Base-by-base conservation (phyloP, 2,888 invertebrate species). In the Pterostichus niger region DNA sequence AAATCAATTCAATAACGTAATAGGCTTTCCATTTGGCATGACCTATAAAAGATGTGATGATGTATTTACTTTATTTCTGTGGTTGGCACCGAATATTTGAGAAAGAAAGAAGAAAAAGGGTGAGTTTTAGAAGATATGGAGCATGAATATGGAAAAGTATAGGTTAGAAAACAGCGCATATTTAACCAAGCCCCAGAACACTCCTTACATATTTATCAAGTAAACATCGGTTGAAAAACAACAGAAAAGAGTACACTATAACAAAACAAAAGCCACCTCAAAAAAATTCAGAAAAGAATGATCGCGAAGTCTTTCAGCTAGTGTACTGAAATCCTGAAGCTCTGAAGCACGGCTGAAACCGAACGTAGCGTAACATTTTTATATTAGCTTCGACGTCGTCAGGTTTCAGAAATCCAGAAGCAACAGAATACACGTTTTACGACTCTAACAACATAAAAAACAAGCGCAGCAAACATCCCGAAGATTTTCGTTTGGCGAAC, bases 381-480 rank as follows among this genome's bases (percentile, higher is more conserved):
- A 79, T 79, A 79, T 79, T 79, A 79, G 68, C 68, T 35, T 13
- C 79, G 35, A 68, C 64, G 64, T 79, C 68, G 77, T 77, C 77
- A 56, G 77, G 56, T 77, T 77, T 77, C 56, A 40, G 52, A 78
- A 78, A 78, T 78, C 78, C 79, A 79, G 49, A 79, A 64, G 79
- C 79, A 79, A 79, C 79, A 79, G 79, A 79, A 79, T 79, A 64
- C 79, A 79, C 79, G 79, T 79, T 79, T 79, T 79, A 79, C 79
- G 79, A 79, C 24, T 64, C 49, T 44, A 79, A 79, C 79, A 64
- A 68, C 79, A 68, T 79, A 79, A 79, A 79, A 79, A 79, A 79
- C 79, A 79, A 79, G 68, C 64, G 79, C 64, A 79, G 52, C 79
- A 79, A 79, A 79, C 79, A 79, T 68, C 68, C 49, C 64, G 64